Evolutionary conservation across 2,113 vertebrate species (phyloP).

Genomic region (Otocyon megalotis): DNA sequence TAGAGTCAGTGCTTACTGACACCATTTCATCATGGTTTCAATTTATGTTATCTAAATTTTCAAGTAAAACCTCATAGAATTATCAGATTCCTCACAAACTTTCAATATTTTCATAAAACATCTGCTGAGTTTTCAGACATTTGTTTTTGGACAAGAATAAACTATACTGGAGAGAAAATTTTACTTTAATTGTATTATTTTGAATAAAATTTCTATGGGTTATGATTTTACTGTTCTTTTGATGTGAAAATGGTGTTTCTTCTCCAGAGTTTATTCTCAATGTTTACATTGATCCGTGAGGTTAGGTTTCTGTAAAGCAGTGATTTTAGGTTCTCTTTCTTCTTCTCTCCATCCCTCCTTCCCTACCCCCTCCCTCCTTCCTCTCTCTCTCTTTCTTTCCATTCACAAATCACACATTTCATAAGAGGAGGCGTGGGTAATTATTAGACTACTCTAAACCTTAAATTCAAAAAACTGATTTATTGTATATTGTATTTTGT

Average conservation of each 20-base stretch:
- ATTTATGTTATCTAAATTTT: conserved; percentile 7
- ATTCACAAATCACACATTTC: neutral
- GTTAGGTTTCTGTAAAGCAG: neutral
- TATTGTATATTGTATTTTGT: neutral
- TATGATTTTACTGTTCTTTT: neutral
- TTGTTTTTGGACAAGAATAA: conserved; percentile 27
- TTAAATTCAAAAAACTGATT: neutral
- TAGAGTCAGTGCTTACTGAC: conserved; percentile 51
- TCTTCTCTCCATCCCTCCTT: neutral
- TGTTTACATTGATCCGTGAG: neutral
- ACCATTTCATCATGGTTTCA: neutral
- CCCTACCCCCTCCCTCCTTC: neutral
- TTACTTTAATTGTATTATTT: neutral
- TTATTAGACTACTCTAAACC: neutral
- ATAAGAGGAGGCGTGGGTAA: neutral
- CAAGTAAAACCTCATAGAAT: neutral
- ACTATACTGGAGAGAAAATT: neutral
- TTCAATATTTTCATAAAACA: neutral
- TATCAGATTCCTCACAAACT: neutral
- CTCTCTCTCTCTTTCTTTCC: neutral
- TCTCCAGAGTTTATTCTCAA: neutral
- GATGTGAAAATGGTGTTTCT: neutral
- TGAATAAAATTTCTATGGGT: neutral
- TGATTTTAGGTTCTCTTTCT: neutral
- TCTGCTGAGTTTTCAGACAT: neutral